phyloP scores from a whole-genome alignment of 2,113 vertebrate species.

The Lates calcarifer region DNA sequence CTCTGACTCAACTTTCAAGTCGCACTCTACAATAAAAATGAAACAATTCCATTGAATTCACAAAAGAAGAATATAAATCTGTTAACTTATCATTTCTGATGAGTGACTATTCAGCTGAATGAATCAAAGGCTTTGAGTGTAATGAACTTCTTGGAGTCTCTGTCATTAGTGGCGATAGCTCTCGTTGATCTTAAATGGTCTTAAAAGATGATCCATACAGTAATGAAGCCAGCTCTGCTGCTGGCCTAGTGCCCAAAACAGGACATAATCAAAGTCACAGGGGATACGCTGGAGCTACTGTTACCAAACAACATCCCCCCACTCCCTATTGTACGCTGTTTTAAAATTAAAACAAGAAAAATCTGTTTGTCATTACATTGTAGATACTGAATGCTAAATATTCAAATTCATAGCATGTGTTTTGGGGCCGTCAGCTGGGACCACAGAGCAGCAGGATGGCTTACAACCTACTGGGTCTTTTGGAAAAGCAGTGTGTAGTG shows the following conservation, averaged over 20 bases:
- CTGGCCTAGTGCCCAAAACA: conserved; percentile 76
- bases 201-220: conserved; percentile 88
- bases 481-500: conserved; percentile 58
- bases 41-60: conserved; percentile 36
- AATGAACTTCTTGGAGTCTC: conserved; percentile 79
- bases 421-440: conserved; percentile 54
- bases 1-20: conserved; percentile 64
- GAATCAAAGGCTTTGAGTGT: conserved; percentile 72
- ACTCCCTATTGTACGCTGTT: conserved; percentile 1
- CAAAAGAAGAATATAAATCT: neutral
- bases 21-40: conserved; percentile 32
- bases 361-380: conserved; percentile 55
- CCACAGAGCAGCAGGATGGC: conserved; percentile 63
- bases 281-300: conserved; percentile 67
- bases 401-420: conserved; percentile 72
- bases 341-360: conserved; percentile 26
- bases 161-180: conserved; percentile 72
- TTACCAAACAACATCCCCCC: conserved; percentile 63
- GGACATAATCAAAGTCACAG: conserved; percentile 80
- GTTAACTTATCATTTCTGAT: conserved; percentile 17
- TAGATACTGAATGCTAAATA: conserved; percentile 50
- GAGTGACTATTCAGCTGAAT: conserved; percentile 57
- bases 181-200: conserved; percentile 85
- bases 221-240: conserved; percentile 81
- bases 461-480: conserved; percentile 57